Evolutionary conservation across 2,113 vertebrate genomes (phyloP).

Genomic region (Salvelinus alpinus): DNA sequence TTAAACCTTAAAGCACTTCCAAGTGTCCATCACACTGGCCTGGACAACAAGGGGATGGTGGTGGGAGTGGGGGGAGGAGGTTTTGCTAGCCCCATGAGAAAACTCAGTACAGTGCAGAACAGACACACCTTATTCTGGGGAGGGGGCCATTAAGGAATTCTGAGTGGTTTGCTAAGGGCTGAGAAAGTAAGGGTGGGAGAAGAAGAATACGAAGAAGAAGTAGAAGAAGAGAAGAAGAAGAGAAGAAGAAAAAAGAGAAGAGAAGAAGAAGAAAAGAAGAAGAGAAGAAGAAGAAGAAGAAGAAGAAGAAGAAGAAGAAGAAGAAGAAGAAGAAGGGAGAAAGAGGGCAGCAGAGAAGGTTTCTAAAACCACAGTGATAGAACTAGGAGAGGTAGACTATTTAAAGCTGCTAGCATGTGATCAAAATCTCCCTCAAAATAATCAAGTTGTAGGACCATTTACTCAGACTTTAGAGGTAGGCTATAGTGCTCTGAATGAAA

Average conservation of each 20-base stretch:
- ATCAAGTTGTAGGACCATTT: not conserved
- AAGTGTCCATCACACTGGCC: conserved; percentile 22
- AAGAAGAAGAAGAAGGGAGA: not conserved
- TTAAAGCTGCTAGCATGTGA: not conserved
- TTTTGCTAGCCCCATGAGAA: not conserved
- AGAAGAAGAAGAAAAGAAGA: too few species aligned
- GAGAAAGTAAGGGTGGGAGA: not conserved
- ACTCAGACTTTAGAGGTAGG: not conserved
- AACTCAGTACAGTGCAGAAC: too few species aligned
- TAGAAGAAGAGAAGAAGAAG: too few species aligned
- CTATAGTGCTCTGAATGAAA: not conserved
- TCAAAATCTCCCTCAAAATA: not conserved
- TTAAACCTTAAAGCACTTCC: conserved; percentile 27
- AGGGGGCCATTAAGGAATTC: not conserved
- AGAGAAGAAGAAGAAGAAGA: too few species aligned
- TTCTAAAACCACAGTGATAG: not conserved
- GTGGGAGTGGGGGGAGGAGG: not conserved
- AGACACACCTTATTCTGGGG: not conserved
- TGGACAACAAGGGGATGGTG: conserved; percentile 4
- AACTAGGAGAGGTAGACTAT: not conserved
- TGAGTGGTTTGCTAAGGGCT: not conserved
- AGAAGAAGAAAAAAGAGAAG: not conserved
- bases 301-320: not conserved
- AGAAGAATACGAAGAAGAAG: not conserved
- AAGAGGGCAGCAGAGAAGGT: not conserved